Conservation (phyloP, 2,797 vertebrate genomes). For the Typhlichthys subterraneus region DNA sequence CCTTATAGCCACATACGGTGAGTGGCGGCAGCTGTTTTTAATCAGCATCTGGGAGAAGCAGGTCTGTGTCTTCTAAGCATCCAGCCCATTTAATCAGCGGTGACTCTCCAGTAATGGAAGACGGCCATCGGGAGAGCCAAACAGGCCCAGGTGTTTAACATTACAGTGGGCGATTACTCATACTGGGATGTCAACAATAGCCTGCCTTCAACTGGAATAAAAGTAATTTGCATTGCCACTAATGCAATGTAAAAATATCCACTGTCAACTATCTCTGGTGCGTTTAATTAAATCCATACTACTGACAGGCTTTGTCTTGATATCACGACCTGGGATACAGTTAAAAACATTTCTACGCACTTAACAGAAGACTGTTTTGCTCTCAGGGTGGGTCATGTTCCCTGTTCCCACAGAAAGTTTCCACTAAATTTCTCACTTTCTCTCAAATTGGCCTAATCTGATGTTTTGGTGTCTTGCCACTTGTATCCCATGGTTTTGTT, state of each 20-base stretch:
- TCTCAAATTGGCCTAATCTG: too few species aligned
- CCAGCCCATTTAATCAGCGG: slow-evolving; percentile 69
- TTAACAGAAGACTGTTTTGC: too few species aligned
- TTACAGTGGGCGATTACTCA: slow-evolving; percentile 34
- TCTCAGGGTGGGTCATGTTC: too few species aligned
- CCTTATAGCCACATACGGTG: too few species aligned
- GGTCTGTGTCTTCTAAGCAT: slow-evolving; percentile 62
- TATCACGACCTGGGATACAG: too few species aligned
- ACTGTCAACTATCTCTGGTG: slow-evolving; percentile 1
- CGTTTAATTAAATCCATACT: too few species aligned
- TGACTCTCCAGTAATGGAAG: slow-evolving; percentile 56
- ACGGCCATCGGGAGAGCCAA: slow-evolving; percentile 44
- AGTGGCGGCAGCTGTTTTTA: slow-evolving; percentile 82
- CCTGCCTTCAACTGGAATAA: slow-evolving; percentile 3
- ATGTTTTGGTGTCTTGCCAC: too few species aligned
- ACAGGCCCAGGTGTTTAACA: slow-evolving; percentile 31
- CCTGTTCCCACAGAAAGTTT: too few species aligned
- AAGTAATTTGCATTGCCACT: neutral
- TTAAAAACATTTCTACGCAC: too few species aligned
- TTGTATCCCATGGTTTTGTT: too few species aligned
- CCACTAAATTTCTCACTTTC: too few species aligned
- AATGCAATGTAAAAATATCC: neutral
- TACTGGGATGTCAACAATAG: slow-evolving; percentile 32
- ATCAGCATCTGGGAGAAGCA: slow-evolving; percentile 58
- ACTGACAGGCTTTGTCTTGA: too few species aligned